Conservation (phyloP, 2,888 invertebrate species). For the Panzeria rudis region DNA sequence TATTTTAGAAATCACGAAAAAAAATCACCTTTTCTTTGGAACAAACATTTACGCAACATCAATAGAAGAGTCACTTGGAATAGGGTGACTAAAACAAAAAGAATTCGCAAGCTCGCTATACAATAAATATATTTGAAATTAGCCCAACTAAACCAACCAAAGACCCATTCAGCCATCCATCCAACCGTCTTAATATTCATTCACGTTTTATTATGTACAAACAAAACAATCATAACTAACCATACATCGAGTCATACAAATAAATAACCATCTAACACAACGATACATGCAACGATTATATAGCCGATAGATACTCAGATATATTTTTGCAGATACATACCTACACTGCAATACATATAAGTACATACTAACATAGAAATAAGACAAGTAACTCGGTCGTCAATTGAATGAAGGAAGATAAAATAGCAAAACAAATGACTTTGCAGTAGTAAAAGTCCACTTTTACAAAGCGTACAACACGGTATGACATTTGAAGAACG, state of each 20-base stretch:
- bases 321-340: slow-evolving; percentile 19
- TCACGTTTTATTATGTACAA: slow-evolving; percentile 29
- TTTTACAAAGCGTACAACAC: slow-evolving; percentile 55
- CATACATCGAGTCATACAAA: slow-evolving; percentile 7
- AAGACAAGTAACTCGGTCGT: slow-evolving; percentile 19
- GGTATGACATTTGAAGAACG: slow-evolving; percentile 49
- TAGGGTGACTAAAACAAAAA: slow-evolving; percentile 1
- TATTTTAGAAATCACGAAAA: neutral
- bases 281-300: slow-evolving; percentile 6
- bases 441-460: slow-evolving; percentile 64
- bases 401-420: slow-evolving; percentile 31
- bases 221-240: slow-evolving; percentile 54
- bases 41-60: neutral
- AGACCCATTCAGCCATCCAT: neutral
- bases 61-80: neutral
- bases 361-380: neutral
- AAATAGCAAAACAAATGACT: slow-evolving; percentile 40
- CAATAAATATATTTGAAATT: neutral
- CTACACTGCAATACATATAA: neutral
- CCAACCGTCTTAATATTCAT: slow-evolving; percentile 47
- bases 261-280: slow-evolving; percentile 18
- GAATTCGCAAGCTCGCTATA: neutral
- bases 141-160: neutral
- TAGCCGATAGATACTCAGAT: neutral
- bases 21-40: neutral